Percentiles rank a stretch among this genome's conserved stretches.
These are phyloP conservation scores for Cristatella mucedo DNA, from an alignment of 2,888 invertebrate species.

Conservation along the genomic window DNA sequence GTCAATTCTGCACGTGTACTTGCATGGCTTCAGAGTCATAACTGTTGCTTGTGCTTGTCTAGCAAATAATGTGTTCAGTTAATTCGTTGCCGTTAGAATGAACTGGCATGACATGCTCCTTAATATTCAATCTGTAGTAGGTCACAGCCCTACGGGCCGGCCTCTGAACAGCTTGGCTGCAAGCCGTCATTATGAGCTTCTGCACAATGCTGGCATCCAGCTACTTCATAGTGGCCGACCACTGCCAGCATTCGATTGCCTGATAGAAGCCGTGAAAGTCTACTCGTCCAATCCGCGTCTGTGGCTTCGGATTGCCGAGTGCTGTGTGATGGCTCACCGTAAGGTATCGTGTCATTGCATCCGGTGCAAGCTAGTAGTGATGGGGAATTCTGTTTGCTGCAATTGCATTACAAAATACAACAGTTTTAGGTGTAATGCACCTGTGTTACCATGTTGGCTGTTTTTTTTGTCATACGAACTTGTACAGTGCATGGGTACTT, in stretches of 20 bases:
- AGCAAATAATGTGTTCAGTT: not conserved
- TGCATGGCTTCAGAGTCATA: slow-evolving; percentile 7
- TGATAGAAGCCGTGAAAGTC: slow-evolving; percentile 66
- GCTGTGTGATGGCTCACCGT: slow-evolving; percentile 40
- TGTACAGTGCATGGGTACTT: too few relatives aligned
- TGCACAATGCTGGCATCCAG: slow-evolving; percentile 69
- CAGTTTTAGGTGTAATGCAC: too few relatives aligned
- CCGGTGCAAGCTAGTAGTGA: too few relatives aligned
- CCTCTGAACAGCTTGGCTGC: slow-evolving; percentile 50
- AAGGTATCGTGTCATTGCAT: slow-evolving; percentile 21
- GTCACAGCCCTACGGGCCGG: slow-evolving; percentile 35
- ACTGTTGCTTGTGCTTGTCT: not conserved
- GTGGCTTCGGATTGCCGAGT: slow-evolving; percentile 83
- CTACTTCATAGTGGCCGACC: slow-evolving; percentile 64
- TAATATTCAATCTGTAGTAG: too few relatives aligned
- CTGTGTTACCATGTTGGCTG: too few relatives aligned
- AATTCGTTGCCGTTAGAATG: slow-evolving; percentile 3
- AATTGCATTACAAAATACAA: too few relatives aligned
- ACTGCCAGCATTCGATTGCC: slow-evolving; percentile 72
- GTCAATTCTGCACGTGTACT: too few relatives aligned
- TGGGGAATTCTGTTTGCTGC: too few relatives aligned
- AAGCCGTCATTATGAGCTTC: slow-evolving; percentile 49
- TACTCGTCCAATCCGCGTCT: slow-evolving; percentile 73
- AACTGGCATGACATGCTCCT: too few relatives aligned
- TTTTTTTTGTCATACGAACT: too few relatives aligned